Evolutionary conservation across 2,797 vertebrate genomes (phyloP).

Genomic region (Ateles fusciceps): DNA sequence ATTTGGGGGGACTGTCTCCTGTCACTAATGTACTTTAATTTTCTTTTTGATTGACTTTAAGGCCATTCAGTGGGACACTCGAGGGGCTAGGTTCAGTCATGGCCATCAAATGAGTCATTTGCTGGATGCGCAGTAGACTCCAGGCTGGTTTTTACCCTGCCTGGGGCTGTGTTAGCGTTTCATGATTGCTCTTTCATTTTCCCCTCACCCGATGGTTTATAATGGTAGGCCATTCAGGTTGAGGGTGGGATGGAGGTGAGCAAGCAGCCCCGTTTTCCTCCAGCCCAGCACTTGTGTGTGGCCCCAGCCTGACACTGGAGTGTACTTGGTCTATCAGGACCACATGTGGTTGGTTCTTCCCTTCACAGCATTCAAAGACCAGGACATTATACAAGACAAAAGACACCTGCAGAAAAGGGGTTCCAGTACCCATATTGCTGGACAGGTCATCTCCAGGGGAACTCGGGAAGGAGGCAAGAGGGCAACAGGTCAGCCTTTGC

Average conservation of each 20-base stretch:
- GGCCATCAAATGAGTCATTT: background rate
- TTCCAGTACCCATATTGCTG: background rate
- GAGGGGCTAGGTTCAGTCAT: background rate
- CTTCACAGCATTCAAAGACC: background rate
- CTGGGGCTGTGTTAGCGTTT: background rate
- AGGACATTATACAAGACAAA: background rate
- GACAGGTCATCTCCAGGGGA: background rate
- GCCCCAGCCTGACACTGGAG: background rate
- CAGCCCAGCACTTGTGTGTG: background rate
- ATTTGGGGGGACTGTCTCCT: background rate
- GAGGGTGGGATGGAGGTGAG: background rate
- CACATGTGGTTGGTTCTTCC: background rate
- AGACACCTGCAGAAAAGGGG: background rate
- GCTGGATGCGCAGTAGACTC: background rate
- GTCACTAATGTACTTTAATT: background rate
- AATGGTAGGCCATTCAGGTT: background rate
- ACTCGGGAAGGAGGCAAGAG: background rate
- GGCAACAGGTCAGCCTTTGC: fast-evolving
- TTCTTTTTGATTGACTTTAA: slow-evolving; percentile 26
- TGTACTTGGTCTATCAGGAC: background rate
- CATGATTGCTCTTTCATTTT: background rate
- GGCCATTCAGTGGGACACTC: background rate
- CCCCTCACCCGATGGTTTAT: background rate
- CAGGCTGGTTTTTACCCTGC: background rate
- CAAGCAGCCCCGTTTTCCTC: background rate